Evolutionary conservation across 2,888 invertebrate species (phyloP), one percentile per base, ranked within the genome.

Genomic region (Unio delphinus): DNA sequence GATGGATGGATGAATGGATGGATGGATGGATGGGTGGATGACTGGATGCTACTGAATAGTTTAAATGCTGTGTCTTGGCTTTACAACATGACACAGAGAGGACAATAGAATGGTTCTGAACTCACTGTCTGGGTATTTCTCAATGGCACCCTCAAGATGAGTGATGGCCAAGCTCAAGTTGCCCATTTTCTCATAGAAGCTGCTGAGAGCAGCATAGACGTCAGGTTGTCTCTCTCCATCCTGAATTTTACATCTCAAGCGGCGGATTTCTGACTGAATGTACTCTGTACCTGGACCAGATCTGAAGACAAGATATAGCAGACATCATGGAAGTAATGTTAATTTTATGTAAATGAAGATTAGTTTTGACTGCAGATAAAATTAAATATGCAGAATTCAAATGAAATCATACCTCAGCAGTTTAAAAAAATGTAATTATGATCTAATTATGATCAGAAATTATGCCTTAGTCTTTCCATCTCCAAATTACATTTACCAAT

Each of bases 161-260:
- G 78, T 61, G 30, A 74, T 76, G 28, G 86, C 83, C 18, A 72
- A 61, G 23, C 69, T 69, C 17, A 75, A 68, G 59, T 82, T 77
- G 26, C 78, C 79, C 8, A 79, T 66, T 67, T 77, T 79, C 60
- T 86, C 86, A 65, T 82, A 80, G 62, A 80, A 80, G 15, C 84
- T 82, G 6, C 80, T 80, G 20, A 86, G 65, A 8, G 83, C 81
- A 26, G 82, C 81, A 61, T 75, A 67, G 20, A 79, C 64, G 72
- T 77, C 72, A 28, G 72, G 75, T 56, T 62, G 73, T 23, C 58
- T 64, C n/a, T 65, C 64, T 17, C 72, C 76, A n/a, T 55, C 8
- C 11, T 67, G 60, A 56, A 79, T 55, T 45, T 70, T 70, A 15
- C 60, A 67, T 63, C 74, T 75, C 28, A 86, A 68, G 69, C 79